Evolutionary conservation across 2,888 invertebrate species (phyloP).

Genomic region (Drosophila borborema): DNA sequence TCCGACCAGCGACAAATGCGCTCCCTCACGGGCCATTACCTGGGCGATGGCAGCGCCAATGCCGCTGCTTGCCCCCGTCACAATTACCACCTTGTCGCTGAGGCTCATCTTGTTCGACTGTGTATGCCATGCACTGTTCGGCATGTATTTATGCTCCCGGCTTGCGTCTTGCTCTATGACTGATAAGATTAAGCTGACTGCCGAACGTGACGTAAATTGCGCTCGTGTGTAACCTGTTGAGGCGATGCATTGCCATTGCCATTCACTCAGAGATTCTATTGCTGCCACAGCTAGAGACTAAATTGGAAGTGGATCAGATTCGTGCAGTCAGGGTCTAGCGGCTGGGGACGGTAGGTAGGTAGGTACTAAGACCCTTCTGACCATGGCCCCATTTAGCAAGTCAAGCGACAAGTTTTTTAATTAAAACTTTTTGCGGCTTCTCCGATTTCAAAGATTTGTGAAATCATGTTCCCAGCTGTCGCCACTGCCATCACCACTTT

Average conservation of each 20-base stretch:
- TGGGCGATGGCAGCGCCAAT: conserved; percentile 90
- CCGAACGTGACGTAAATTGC: conserved; percentile 37
- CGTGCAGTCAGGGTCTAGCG: too few relatives aligned
- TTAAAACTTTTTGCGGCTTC: conserved; percentile 71
- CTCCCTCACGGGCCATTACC: conserved; percentile 88
- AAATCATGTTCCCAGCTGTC: conserved; percentile 65
- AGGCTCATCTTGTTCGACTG: conserved; percentile 76
- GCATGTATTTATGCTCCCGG: conserved; percentile 34
- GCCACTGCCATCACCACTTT: conserved; percentile 2
- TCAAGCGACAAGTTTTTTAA: conserved; percentile 74
- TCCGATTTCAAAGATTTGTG: conserved; percentile 70
- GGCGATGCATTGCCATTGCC: conserved; percentile 4
- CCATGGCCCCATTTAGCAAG: conserved; percentile 40
- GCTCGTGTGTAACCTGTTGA: conserved; percentile 37
- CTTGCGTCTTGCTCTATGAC: not conserved
- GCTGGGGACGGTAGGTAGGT: not conserved
- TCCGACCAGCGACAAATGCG: conserved; percentile 88
- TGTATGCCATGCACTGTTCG: conserved; percentile 4
- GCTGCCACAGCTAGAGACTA: not conserved
- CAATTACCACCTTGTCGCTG: conserved; percentile 86
- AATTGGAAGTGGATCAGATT: too few relatives aligned
- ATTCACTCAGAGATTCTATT: conserved; percentile 21
- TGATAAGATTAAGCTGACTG: conserved; percentile 45
- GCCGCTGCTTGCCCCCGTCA: conserved; percentile 91
- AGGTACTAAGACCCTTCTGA: conserved; percentile 5